These are phyloP conservation scores for Acronicta alni DNA, from an alignment of 2,888 invertebrate genomes.

Conservation along the genomic window DNA sequence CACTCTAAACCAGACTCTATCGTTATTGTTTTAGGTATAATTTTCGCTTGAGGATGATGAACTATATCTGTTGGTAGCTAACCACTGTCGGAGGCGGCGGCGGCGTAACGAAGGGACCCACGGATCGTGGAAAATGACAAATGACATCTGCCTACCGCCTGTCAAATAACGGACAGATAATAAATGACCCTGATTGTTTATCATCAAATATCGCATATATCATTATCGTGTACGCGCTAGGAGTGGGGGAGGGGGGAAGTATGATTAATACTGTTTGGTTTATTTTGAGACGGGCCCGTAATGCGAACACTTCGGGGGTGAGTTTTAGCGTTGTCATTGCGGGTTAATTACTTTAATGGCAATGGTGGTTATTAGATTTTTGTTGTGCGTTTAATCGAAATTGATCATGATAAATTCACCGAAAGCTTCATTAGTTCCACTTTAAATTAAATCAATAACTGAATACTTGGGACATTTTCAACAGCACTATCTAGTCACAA, in stretches of 20 bases:
- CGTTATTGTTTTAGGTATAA: constrained; percentile 53
- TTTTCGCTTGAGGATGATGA: constrained; percentile 52
- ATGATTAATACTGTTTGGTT: constrained; percentile 89
- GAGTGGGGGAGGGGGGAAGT: constrained; percentile 70
- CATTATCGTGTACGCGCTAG: constrained; percentile 87
- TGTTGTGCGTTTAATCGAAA: constrained; percentile 55
- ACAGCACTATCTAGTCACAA: too few species aligned
- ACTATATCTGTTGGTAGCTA: constrained; percentile 85
- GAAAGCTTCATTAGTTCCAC: constrained; percentile 16
- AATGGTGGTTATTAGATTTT: constrained; percentile 65
- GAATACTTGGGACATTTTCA: too few species aligned
- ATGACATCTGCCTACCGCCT: constrained; percentile 92
- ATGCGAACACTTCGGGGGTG: constrained; percentile 83
- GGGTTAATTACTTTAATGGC: constrained; percentile 76
- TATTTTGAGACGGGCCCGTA: constrained; percentile 81
- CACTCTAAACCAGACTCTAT: constrained; percentile 66
- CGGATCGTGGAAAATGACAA: constrained; percentile 91
- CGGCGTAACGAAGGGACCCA: constrained; percentile 89
- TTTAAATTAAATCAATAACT: constrained; percentile 5
- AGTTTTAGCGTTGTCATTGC: constrained; percentile 80
- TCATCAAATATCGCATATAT: constrained; percentile 90
- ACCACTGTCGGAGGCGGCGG: constrained; percentile 85
- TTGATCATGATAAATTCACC: constrained; percentile 55
- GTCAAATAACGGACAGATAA: constrained; percentile 91
- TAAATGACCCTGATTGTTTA: constrained; percentile 91